Percentiles rank a stretch among this genome's conserved stretches.
Evolutionary conservation across 1,140 invertebrate genomes (phyloP).

Genomic region (Drosophila kanapiae): DNA sequence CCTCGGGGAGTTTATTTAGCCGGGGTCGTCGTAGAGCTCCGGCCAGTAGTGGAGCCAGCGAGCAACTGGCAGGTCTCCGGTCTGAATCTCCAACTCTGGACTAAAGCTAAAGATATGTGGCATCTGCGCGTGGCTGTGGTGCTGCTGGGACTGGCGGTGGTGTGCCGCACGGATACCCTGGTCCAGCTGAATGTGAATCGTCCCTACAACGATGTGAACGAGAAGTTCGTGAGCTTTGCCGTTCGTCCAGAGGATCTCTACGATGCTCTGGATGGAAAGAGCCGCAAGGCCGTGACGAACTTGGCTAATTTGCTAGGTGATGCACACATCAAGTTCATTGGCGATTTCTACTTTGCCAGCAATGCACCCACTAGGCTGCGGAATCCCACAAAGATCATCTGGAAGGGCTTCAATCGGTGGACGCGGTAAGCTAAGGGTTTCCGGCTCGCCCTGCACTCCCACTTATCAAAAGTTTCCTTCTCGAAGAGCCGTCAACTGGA

Average conservation of each 20-base stretch:
- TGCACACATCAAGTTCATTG: conserved; percentile 73
- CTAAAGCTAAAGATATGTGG: conserved; percentile 30
- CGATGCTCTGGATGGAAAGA: conserved; percentile 70
- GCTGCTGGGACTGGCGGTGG: conserved; percentile 32
- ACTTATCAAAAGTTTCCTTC: neutral
- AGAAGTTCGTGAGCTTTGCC: conserved; percentile 80
- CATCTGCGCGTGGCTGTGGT: conserved; percentile 17
- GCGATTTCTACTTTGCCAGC: conserved; percentile 72
- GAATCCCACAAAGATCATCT: conserved; percentile 81
- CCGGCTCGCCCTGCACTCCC: neutral
- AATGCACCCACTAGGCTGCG: conserved; percentile 63
- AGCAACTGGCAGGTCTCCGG: conserved; percentile 44
- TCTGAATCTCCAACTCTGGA: conserved; percentile 5
- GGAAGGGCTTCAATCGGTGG: conserved; percentile 84
- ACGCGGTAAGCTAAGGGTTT: conserved; percentile 56
- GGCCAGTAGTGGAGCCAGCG: conserved; percentile 57
- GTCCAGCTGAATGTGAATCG: conserved; percentile 82
- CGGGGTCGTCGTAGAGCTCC: conserved; percentile 13
- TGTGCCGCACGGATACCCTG: conserved; percentile 58
- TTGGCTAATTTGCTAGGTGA: conserved; percentile 73
- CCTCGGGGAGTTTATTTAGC: conserved; percentile 66
- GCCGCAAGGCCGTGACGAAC: conserved; percentile 65
- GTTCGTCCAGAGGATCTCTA: conserved; percentile 78
- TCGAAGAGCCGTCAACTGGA: conserved; percentile 74
- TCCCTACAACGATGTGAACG: conserved; percentile 79